Evolutionary conservation across 1,140 invertebrate genomes (phyloP), one percentile per base, ranked within the genome.

Genomic region (Eueides isabella): DNA sequence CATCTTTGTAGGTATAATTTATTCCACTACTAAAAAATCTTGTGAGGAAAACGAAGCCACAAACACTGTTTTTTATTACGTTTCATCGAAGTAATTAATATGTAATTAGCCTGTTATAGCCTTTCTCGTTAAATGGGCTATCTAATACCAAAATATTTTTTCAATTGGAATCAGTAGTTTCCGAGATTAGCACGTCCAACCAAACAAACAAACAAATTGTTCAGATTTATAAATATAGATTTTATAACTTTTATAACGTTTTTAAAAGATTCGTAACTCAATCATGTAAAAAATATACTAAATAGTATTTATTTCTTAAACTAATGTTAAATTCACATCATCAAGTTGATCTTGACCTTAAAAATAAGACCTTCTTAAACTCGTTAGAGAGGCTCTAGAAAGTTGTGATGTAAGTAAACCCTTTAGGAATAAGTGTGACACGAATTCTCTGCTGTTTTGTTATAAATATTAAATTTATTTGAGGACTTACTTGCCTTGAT

Each of bases 351-450:
- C 48, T 55, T 55, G 48, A 55, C 48, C 48, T 55, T 55, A 55
- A 55, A 26, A 14, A 55, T 55, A 55, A 23, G 23, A 26, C 19
- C 12, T 55, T 55, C 48, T 55, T 55, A 55, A 55, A 26, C 48
- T 55, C 48, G 19, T 55, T 55, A 55, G 48, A 55, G 19, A 55
- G 48, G 48, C 48, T 55, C 48, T 55, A 55, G 11, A 55, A 55
- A 14, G 2, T 55, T 55, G 48, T 14, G 48, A 23, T 55, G 48
- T 55, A 26, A 26, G 48, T 55, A 55, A 55, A 55, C 48, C 48
- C 19, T 55, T 55, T 12, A 55, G 3, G 23, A 23, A 55, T 55
- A 55, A 55, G 48, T 11, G 48, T 55, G 11, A 55, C 19, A 26
- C 9, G 23, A 55, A 55, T 55, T 55, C n/a, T 23, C 41, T 19